Base-by-base conservation (phyloP, 2,888 invertebrate genomes). In the Cheilosia vulpina region DNA sequence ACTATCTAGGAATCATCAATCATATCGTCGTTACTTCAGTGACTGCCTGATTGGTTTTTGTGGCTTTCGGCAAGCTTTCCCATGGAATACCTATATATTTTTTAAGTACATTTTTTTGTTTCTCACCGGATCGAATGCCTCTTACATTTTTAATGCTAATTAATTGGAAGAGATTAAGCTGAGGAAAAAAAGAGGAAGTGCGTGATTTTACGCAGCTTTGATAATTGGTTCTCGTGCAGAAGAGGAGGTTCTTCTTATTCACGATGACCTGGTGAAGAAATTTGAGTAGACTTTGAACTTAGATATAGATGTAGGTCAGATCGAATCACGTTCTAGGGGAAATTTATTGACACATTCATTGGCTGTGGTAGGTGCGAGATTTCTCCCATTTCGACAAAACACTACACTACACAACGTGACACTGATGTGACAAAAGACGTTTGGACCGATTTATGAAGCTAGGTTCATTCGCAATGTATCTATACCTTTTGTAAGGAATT, bases 11-110 rank as follows among this genome's bases (percentile, higher is more conserved):
- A 55, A 66, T 50, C 82, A 83, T 83, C 82, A 78, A 83, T 83
- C 78, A 83, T 72, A 11, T 1, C 38, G 55, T 31, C 53, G 58
- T 71, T 71, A 58, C 57, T 34, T 60, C 58, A 50, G 71, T 47
- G 9, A 19, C 17, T 47, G 17, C 9, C 17, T 82, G 81, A 82
- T 83, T 83, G 82, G 78, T 72, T 83, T 82, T 68, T 83, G 82
- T 68, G 82, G 82, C 82, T 83, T 82, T 77, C 41, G 66, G 58
- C 34, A 52, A 60, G 38, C 66, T 66, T 75, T 80, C 34, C 57
- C n/a, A 50, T 53, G 13, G 53, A 58, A 27, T 11, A 17, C 21
- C 2, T 69, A 9, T 17, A 17, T 72, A 11, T 15, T 38, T 60
- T 55, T 4, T n/a, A 1, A 31, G 1, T 27, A 6, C 34, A 34